A percentile compares a stretch with the other conserved stretches of the same genome.
Conservation (phyloP, 2,113 vertebrate species). For the Gymnobelideus leadbeateri region DNA sequence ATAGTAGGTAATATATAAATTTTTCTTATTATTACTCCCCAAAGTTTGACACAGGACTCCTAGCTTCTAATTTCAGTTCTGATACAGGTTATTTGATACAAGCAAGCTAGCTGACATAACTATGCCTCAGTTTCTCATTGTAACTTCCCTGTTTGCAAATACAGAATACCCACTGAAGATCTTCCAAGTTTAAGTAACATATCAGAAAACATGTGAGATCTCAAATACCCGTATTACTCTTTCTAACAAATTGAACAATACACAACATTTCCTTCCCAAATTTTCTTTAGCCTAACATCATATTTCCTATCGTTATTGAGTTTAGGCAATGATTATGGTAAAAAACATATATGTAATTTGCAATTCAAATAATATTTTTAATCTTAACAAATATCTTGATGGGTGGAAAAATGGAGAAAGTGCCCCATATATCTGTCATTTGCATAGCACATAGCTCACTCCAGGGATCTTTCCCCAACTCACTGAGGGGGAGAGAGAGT, state of each 20-base stretch:
- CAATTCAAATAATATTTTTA: constrained; percentile 82
- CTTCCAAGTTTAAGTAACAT: constrained; percentile 25
- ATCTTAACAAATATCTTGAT: constrained; percentile 82
- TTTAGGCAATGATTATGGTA: constrained; percentile 71
- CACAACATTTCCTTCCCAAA: neutral
- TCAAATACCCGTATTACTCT: constrained; percentile 11
- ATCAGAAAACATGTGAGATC: constrained; percentile 24
- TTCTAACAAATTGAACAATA: constrained; percentile 65
- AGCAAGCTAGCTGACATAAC: neutral
- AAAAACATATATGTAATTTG: constrained; percentile 77
- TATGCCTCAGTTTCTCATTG: constrained; percentile 10
- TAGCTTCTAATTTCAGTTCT: neutral
- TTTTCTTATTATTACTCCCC: neutral
- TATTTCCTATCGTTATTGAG: constrained; percentile 73
- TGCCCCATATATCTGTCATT: constrained; percentile 76
- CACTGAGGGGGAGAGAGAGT: constrained; percentile 72
- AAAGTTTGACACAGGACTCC: neutral
- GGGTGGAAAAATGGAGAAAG: constrained; percentile 74
- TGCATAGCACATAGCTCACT: constrained; percentile 74
- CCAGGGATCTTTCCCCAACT: constrained; percentile 75
- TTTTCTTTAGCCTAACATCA: constrained; percentile 46
- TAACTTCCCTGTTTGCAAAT: neutral
- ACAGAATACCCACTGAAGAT: neutral
- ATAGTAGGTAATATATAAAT: neutral
- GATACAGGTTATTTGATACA: neutral